Evolutionary conservation across 1,140 invertebrate species (phyloP), one percentile per base, ranked within the genome.

Genomic region (Pseudomyrmex concolor): DNA sequence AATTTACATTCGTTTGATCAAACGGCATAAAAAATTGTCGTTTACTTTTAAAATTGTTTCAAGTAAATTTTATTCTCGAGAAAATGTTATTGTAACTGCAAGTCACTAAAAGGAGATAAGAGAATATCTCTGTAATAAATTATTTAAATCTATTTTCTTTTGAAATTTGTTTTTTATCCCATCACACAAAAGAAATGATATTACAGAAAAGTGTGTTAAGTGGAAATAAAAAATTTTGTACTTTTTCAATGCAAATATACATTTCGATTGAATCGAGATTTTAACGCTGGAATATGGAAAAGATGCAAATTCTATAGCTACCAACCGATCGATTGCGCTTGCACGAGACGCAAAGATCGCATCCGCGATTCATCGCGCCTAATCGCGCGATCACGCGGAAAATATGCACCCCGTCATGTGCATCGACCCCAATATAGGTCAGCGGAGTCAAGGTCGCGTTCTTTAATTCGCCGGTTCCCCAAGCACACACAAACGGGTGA

Each of bases 391-490:
- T 84, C 73, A 82, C 57, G 70, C 57, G 48, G 78, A 82, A 82
- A 76, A 77, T 74, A 76, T 74, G 71, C 72, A 77, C 19, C 50
- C 50, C 22, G 60, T 72, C 60, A 73, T 63, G 74, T 89, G 81
- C 82, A 78, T 48, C 73, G 19, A 82, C 72, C 84, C 71, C n/a
- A 80, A 89, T 86, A 13, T 89, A 62, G 88, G 88, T 89, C 82
- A 89, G 81, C 55, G 19, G 62, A 54, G 73, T 66, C 77, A 89
- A 89, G 88, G 85, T 72, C 88, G 77, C 63, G 34, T 89, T 89
- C 81, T 89, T 89, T 89, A 89, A 87, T 89, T 89, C 83, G 73
- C 17, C 66, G 87, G 80, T 84, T 89, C 84, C 72, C 81, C 68
- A 45, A 86, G 60, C 73, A 86, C 70, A 86, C 70, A 62, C 25